Conservation (phyloP, 2,888 invertebrate species). For the Andrena bucephala region DNA sequence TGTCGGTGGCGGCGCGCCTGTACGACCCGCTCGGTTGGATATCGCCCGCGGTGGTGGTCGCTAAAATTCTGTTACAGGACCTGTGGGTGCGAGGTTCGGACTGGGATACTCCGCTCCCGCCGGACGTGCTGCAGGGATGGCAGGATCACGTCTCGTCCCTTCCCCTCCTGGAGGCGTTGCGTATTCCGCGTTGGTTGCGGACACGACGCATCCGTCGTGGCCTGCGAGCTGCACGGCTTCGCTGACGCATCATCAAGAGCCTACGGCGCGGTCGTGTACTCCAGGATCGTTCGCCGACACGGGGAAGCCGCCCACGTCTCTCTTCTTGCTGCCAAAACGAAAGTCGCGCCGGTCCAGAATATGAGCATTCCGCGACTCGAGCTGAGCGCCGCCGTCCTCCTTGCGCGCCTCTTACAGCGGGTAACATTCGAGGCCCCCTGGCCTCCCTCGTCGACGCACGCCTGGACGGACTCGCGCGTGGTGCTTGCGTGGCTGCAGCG, state of each 20-base stretch:
- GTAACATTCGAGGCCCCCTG: neutral
- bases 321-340: neutral
- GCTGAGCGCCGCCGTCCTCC: neutral
- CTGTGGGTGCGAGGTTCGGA: neutral
- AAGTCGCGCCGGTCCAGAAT: neutral
- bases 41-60: neutral
- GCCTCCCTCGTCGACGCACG: neutral
- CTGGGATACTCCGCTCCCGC: neutral
- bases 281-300: neutral
- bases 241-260: neutral
- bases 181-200: neutral
- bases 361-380: neutral
- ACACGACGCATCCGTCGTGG: fast-evolving
- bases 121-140: neutral
- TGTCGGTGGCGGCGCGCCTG: neutral
- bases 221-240: neutral
- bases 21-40: neutral
- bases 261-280: neutral
- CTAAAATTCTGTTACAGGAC: neutral
- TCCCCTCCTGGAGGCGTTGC: neutral
- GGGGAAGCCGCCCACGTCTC: neutral
- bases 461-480: neutral
- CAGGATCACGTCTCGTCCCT: neutral
- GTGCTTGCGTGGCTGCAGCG: too few species aligned
- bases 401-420: neutral